A percentile compares a stretch with the other conserved stretches of the same genome.
phyloP scores from a whole-genome alignment of 2,888 invertebrate species.

The Drosophila crucigera region DNA sequence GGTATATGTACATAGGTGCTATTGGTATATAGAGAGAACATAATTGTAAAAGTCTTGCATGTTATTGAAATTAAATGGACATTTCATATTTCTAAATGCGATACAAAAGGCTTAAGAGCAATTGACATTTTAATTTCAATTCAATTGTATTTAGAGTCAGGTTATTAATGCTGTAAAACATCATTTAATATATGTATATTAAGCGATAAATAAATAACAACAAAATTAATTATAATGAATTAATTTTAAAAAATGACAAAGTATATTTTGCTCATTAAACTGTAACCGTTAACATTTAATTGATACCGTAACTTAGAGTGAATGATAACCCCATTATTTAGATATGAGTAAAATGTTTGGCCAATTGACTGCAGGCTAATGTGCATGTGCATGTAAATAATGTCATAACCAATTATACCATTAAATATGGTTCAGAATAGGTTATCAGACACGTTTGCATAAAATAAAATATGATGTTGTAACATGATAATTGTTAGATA shows the following conservation, averaged over 20 bases:
- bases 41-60: not conserved
- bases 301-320: not conserved
- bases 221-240: not conserved
- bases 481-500: not conserved
- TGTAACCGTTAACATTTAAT: not conserved
- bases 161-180: not conserved
- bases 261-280: not conserved
- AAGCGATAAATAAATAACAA: not conserved
- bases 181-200: not conserved
- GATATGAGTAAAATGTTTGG: not conserved
- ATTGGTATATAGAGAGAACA: not conserved
- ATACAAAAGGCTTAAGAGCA: not conserved
- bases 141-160: not conserved
- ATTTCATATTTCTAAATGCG: not conserved
- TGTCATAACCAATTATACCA: not conserved
- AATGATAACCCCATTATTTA: not conserved
- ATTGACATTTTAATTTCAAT: not conserved
- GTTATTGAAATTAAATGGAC: not conserved
- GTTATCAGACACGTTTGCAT: not conserved
- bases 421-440: not conserved
- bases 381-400: not conserved
- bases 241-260: not conserved
- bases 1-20: not conserved
- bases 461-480: not conserved
- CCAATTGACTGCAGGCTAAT: not conserved